phyloP scores from a whole-genome alignment of 2,797 vertebrate genomes.

The Typhlichthys eigenmanni region DNA sequence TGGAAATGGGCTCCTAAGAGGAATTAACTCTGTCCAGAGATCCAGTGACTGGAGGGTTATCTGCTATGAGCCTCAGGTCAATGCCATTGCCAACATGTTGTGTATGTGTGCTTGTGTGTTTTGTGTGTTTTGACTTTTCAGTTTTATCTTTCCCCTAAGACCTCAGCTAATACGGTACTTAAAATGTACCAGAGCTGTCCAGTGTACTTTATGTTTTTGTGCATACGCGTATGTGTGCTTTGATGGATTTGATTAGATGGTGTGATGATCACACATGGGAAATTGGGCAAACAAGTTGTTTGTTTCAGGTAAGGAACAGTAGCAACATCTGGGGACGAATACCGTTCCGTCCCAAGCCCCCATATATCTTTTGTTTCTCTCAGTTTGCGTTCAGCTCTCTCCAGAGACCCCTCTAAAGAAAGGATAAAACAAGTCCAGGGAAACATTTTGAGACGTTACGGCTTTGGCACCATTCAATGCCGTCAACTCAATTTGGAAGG shows the following conservation, averaged over 20 bases:
- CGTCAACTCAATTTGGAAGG: conserved; percentile 41
- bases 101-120: background rate
- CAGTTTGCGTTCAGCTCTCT: conserved; percentile 24
- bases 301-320: too few relatives aligned
- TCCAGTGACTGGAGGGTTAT: conserved; percentile 12
- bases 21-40: conserved; percentile 50
- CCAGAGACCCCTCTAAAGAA: conserved; percentile 13
- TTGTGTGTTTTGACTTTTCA: too few relatives aligned
- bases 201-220: too few relatives aligned
- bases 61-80: conserved; percentile 21
- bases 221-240: too few relatives aligned
- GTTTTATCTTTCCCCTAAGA: too few relatives aligned
- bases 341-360: conserved; percentile 14
- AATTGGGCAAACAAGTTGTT: too few relatives aligned
- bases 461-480: conserved; percentile 17
- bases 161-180: too few relatives aligned
- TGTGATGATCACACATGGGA: too few relatives aligned
- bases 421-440: background rate
- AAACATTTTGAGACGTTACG: background rate
- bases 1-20: conserved; percentile 49
- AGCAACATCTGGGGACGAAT: conserved; percentile 3
- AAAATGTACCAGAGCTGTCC: too few relatives aligned
- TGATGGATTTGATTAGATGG: too few relatives aligned
- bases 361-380: conserved; percentile 22
- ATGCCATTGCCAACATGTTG: background rate